Conservation (phyloP, 2,888 invertebrate species). For the Agrypnus murinus region DNA sequence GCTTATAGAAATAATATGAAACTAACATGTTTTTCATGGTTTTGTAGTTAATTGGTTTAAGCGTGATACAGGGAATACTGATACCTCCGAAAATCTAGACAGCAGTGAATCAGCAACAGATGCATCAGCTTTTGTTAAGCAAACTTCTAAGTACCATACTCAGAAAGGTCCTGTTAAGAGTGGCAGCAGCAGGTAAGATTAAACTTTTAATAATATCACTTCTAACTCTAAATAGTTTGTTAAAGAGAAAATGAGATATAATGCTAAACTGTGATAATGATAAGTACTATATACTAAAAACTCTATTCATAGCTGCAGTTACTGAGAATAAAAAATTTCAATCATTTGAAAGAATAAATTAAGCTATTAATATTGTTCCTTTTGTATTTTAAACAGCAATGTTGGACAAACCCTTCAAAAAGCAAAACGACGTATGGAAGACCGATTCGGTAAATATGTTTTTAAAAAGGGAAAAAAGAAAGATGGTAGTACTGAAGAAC, state of each 20-base stretch:
- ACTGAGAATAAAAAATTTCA: no score
- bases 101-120: constrained; percentile 74
- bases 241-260: neutral
- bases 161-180: constrained; percentile 62
- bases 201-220: neutral
- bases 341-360: no score
- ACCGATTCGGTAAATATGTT: constrained; percentile 89
- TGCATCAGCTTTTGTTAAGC: constrained; percentile 71
- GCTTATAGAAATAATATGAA: no score
- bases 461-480: constrained; percentile 91
- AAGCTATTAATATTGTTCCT: no score
- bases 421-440: constrained; percentile 91
- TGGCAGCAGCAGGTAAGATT: constrained; percentile 56
- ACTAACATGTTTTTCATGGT: neutral
- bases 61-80: constrained; percentile 71
- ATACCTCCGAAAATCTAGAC: constrained; percentile 72
- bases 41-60: constrained; percentile 75
- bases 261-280: no score
- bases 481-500: constrained; percentile 91
- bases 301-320: no score
- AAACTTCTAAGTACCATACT: constrained; percentile 70
- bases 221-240: neutral
- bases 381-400: constrained; percentile 69
- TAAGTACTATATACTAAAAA: no score
- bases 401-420: constrained; percentile 83